A percentile compares a stretch with the other conserved stretches of the same genome.
phyloP scores from a whole-genome alignment of 2,797 vertebrate species.

The Melanotaenia boesemani region DNA sequence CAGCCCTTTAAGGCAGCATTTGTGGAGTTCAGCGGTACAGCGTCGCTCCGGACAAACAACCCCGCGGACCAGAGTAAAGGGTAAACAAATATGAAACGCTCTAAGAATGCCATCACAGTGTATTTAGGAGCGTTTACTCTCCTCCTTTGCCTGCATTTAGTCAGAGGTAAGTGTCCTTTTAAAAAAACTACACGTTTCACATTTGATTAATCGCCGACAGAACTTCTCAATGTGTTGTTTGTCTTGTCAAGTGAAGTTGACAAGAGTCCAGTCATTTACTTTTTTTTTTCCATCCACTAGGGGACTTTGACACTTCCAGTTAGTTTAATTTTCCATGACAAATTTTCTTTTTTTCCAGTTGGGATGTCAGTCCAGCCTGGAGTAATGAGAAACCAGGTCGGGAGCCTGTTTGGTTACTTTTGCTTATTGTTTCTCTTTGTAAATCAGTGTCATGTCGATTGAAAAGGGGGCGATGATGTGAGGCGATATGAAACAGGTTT shows the following conservation, averaged over 20 bases:
- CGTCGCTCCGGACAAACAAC: slow-evolving; percentile 23
- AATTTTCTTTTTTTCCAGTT: background rate
- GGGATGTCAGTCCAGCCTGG: background rate
- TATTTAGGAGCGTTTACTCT: slow-evolving; percentile 38
- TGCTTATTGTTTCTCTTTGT: background rate
- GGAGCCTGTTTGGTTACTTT: background rate
- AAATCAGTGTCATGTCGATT: background rate
- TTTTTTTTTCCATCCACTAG: background rate
- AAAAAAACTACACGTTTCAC: background rate
- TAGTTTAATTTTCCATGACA: slow-evolving; percentile 8
- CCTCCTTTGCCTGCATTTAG: slow-evolving; percentile 55
- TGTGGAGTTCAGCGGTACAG: slow-evolving; percentile 2
- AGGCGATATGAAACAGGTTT: slow-evolving; percentile 1
- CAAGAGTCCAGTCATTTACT: slow-evolving; percentile 9
- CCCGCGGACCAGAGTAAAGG: background rate
- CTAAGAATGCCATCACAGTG: slow-evolving; percentile 24
- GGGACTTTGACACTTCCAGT: background rate
- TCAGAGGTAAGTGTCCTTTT: slow-evolving; percentile 69
- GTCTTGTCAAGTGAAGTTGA: slow-evolving; percentile 9
- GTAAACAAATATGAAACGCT: slow-evolving; percentile 70
- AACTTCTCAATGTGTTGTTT: slow-evolving; percentile 1
- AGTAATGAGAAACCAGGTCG: background rate
- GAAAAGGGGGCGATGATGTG: background rate
- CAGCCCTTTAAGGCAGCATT: slow-evolving; percentile 54
- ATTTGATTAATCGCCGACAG: slow-evolving; percentile 4